Conservation (phyloP, 2,888 invertebrate species). For the Phortica magna region DNA sequence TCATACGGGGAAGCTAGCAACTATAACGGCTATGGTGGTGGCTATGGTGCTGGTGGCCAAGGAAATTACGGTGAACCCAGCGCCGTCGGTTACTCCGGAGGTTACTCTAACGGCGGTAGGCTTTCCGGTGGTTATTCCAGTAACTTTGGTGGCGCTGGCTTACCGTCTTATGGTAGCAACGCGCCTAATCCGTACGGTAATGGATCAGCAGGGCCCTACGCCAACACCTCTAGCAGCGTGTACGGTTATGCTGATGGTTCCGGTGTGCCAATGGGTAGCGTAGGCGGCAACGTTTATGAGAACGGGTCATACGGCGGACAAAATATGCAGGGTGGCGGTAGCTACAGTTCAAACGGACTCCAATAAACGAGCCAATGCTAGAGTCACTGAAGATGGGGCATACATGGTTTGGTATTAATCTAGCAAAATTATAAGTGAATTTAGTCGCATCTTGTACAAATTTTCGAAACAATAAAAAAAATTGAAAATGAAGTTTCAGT, state of each 20-base stretch:
- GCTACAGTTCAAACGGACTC: background rate
- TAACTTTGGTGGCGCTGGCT: background rate
- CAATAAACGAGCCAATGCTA: background rate
- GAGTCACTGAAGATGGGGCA: too few species aligned
- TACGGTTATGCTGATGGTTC: background rate
- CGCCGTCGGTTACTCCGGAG: background rate
- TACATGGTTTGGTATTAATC: too few species aligned
- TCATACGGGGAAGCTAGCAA: background rate
- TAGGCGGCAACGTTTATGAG: background rate
- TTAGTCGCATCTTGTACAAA: too few species aligned
- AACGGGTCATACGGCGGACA: background rate
- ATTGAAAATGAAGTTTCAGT: too few species aligned
- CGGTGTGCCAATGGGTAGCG: background rate
- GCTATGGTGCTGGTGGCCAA: background rate
- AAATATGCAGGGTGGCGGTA: background rate
- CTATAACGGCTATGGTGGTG: background rate
- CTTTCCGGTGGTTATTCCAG: background rate
- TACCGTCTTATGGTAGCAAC: background rate
- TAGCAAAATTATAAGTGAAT: too few species aligned
- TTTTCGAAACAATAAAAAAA: too few species aligned
- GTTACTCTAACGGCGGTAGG: background rate
- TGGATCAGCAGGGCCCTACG: too few species aligned
- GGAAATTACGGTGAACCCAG: background rate
- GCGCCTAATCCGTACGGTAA: background rate
- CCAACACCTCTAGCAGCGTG: background rate